Conservation (phyloP, 2,888 invertebrate species). For the Agrenia bidenticulata region DNA sequence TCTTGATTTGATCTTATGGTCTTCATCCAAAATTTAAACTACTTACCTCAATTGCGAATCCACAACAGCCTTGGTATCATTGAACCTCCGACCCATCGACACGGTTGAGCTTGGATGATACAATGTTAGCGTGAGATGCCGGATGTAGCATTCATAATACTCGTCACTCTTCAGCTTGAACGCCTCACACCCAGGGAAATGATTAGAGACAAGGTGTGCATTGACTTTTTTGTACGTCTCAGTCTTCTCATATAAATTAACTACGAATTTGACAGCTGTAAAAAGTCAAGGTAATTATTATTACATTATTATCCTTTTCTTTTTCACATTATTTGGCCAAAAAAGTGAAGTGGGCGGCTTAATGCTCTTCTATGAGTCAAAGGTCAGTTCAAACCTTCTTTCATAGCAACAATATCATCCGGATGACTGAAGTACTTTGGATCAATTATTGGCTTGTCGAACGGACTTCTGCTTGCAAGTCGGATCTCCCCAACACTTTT, state of each 20-base stretch:
- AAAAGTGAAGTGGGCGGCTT: neutral
- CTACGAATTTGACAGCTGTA: slow-evolving; percentile 40
- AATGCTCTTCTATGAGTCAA: neutral
- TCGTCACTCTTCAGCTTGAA: slow-evolving; percentile 34
- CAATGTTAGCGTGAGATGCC: slow-evolving; percentile 40
- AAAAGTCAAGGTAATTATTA: neutral
- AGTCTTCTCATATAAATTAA: slow-evolving; percentile 41
- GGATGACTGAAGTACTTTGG: slow-evolving; percentile 45
- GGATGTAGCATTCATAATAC: slow-evolving; percentile 46
- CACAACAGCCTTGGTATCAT: slow-evolving; percentile 37
- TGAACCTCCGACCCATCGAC: slow-evolving; percentile 37
- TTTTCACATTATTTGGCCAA: too few relatives aligned
- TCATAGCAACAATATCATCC: slow-evolving; percentile 38
- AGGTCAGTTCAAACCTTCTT: slow-evolving; percentile 28
- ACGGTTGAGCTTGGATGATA: slow-evolving; percentile 44
- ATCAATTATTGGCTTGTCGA: slow-evolving; percentile 39
- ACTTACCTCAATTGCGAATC: slow-evolving; percentile 44
- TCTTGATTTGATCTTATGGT: neutral
- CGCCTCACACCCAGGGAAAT: slow-evolving; percentile 43
- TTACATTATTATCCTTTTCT: too few relatives aligned
- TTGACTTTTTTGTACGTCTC: slow-evolving; percentile 32
- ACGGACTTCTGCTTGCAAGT: slow-evolving; percentile 35
- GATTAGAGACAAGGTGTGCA: slow-evolving; percentile 31
- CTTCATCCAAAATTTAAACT: neutral
- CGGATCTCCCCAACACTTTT: slow-evolving; percentile 40